These are phyloP conservation scores for Emydocephalus ijimae DNA, from an alignment of 2,113 vertebrate species.

Conservation along the genomic window DNA sequence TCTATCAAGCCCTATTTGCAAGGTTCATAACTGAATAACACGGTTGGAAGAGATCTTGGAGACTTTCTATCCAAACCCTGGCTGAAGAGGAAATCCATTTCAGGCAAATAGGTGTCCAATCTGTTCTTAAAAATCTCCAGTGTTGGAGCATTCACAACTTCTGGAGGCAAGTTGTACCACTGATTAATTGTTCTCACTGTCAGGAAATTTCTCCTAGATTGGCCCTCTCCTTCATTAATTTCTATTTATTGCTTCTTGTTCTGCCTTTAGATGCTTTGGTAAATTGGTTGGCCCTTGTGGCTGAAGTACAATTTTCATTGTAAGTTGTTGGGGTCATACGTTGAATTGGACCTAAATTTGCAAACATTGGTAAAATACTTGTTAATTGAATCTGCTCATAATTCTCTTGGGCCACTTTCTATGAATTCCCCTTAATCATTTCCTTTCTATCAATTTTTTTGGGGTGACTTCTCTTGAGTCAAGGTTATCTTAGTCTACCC, in stretches of 20 bases:
- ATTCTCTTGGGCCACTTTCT: not conserved
- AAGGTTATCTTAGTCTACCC: not conserved
- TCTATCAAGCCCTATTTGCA: not conserved
- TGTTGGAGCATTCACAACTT: not conserved
- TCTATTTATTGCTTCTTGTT: not conserved
- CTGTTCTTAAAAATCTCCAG: no score
- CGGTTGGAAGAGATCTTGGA: no score
- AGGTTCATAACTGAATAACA: no score
- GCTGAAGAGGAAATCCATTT: no score
- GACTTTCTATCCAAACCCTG: no score
- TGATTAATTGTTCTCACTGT: not conserved
- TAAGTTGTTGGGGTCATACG: not conserved
- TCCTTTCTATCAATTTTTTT: not conserved
- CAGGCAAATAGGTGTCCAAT: no score
- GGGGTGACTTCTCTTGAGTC: constrained; percentile 36
- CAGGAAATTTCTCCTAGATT: not conserved
- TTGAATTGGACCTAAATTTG: not conserved
- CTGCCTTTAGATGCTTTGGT: not conserved
- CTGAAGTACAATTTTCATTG: not conserved
- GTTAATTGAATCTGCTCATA: not conserved
- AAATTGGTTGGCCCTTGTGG: not conserved
- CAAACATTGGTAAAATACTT: not conserved
- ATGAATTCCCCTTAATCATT: not conserved
- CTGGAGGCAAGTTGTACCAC: not conserved
- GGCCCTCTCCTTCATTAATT: not conserved